phyloP scores from a whole-genome alignment of 2,113 vertebrate genomes.

The Lophura nycthemera region DNA sequence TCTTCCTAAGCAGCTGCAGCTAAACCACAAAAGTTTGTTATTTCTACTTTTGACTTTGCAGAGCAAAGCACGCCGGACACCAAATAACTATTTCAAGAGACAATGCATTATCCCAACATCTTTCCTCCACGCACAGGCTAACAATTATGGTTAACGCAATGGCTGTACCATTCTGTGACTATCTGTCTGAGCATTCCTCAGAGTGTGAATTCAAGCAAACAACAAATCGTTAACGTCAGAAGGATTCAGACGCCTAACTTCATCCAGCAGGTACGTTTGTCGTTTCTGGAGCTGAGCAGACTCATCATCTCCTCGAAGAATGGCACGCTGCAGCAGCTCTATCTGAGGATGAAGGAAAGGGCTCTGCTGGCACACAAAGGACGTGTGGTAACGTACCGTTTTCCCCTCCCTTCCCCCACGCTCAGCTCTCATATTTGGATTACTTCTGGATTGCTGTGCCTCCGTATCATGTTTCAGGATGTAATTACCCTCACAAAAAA shows the following conservation, averaged over 20 bases:
- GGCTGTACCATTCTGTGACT: constrained; percentile 42
- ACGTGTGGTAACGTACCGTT: constrained; percentile 70
- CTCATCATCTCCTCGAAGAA: background rate
- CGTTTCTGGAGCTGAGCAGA: constrained; percentile 64
- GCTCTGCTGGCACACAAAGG: constrained; percentile 56
- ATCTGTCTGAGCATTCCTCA: constrained; percentile 9
- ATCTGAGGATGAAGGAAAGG: constrained; percentile 52
- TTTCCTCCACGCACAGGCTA: constrained; percentile 21
- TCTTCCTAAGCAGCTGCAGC: background rate
- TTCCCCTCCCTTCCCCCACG: background rate
- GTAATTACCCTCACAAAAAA: constrained; percentile 60
- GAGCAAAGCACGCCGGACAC: background rate
- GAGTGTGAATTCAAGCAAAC: background rate
- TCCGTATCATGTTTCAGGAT: constrained; percentile 68
- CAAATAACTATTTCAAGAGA: constrained; percentile 20
- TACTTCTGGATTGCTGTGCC: constrained; percentile 25
- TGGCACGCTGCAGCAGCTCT: constrained; percentile 38
- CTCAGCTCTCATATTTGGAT: constrained; percentile 8
- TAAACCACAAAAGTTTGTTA: background rate
- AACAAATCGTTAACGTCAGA: background rate
- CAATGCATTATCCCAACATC: constrained; percentile 16
- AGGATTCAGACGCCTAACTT: constrained; percentile 39
- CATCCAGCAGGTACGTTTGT: constrained; percentile 64
- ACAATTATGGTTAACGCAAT: constrained; percentile 76
- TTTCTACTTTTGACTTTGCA: background rate